These are phyloP conservation scores for Drosophila repletoides DNA, from an alignment of 1,140 invertebrate species.

Conservation along the genomic window DNA sequence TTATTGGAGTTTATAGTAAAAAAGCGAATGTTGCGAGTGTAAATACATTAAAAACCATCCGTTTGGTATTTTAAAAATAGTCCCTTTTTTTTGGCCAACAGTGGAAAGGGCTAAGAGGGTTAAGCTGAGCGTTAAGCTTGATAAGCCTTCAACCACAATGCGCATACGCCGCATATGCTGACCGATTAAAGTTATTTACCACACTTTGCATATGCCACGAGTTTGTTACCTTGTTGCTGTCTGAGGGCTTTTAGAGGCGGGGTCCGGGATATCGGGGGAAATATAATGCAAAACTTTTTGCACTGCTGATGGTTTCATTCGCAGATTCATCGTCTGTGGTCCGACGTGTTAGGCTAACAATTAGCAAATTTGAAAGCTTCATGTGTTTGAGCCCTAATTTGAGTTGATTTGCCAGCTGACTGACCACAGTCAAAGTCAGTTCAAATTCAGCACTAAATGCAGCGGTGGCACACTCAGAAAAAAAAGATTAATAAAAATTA, in stretches of 20 bases:
- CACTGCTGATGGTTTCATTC: neutral
- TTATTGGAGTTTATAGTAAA: too few relatives aligned
- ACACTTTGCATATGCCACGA: conserved; percentile 22
- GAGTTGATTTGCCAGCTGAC: conserved; percentile 63
- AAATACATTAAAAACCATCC: too few relatives aligned
- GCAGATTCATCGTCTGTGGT: conserved; percentile 4
- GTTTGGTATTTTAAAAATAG: too few relatives aligned
- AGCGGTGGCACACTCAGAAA: too few relatives aligned
- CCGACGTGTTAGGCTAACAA: conserved; percentile 48
- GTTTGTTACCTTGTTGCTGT: conserved; percentile 2
- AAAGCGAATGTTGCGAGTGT: too few relatives aligned
- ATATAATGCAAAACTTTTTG: neutral
- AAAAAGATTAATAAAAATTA: too few relatives aligned
- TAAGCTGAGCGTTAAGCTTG: neutral
- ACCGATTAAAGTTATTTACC: conserved; percentile 17
- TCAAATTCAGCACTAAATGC: too few relatives aligned
- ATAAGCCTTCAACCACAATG: conserved; percentile 13
- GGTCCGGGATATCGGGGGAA: too few relatives aligned
- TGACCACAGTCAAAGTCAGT: conserved; percentile 40
- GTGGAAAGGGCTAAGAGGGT: neutral
- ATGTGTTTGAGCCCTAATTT: conserved; percentile 62
- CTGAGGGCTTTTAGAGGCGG: too few relatives aligned
- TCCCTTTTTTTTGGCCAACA: neutral
- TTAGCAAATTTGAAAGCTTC: conserved; percentile 45
- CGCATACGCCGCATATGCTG: conserved; percentile 43